A percentile compares a stretch with the other conserved stretches of the same genome.
Evolutionary conservation across 2,888 invertebrate species (phyloP).

Genomic region (Celastrina argiolus): DNA sequence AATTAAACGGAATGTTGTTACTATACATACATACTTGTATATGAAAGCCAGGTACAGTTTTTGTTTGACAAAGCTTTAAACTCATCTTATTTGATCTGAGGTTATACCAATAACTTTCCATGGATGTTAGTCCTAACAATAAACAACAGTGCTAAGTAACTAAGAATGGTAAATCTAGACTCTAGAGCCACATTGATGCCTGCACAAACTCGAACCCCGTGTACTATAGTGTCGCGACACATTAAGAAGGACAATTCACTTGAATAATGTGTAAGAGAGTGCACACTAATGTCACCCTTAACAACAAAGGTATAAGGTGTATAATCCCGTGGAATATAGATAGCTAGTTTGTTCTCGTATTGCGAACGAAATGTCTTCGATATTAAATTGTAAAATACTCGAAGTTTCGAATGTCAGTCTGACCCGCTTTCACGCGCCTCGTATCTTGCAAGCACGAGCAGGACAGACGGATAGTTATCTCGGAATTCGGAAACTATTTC

Average conservation of each 20-base stretch:
- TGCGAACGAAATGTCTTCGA: conserved; percentile 23
- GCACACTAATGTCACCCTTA: conserved; percentile 1
- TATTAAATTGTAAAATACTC: conserved; percentile 20
- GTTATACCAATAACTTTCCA: not conserved
- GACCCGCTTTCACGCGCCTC: too few species aligned
- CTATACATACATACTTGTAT: too few species aligned
- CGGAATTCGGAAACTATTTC: not conserved
- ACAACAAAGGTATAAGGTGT: not conserved
- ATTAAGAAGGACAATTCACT: conserved; percentile 26
- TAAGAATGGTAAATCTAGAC: not conserved
- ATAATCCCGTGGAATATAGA: conserved; percentile 3
- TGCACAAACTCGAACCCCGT: conserved; percentile 22
- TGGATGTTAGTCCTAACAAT: not conserved
- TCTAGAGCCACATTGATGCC: conserved; percentile 1
- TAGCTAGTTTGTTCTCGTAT: conserved; percentile 20
- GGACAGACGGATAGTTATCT: too few species aligned
- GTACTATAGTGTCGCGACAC: conserved; percentile 24
- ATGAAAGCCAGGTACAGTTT: too few species aligned
- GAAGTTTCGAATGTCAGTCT: conserved; percentile 2
- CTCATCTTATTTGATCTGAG: not conserved
- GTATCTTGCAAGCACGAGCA: too few species aligned
- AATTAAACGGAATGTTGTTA: too few species aligned
- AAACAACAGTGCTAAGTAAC: not conserved
- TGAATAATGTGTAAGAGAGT: conserved; percentile 21
- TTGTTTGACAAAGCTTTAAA: too few species aligned